These are phyloP conservation scores for Glossophaga mutica DNA, from an alignment of 2,797 vertebrate species.

Conservation along the genomic window DNA sequence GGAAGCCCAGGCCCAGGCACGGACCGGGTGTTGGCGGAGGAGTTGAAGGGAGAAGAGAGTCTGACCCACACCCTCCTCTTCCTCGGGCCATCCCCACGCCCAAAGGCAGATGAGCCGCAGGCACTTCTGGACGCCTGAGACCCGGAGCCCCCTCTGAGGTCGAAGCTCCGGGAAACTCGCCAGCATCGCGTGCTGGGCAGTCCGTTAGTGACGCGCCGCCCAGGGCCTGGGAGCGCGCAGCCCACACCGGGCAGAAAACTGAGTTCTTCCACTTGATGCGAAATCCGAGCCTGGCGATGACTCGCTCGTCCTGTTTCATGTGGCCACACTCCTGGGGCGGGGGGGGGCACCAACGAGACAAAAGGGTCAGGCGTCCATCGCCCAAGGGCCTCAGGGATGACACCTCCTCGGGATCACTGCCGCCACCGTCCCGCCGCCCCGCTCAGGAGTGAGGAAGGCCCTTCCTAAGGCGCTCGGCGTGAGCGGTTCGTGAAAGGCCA, in stretches of 20 bases:
- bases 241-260: slow-evolving; percentile 75
- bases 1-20: neutral
- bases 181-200: slow-evolving; percentile 77
- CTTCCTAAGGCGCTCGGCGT: slow-evolving; percentile 30
- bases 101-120: slow-evolving; percentile 65
- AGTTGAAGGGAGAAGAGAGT: neutral
- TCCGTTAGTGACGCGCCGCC: slow-evolving; percentile 77
- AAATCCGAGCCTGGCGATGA: slow-evolving; percentile 63
- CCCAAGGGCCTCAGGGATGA: neutral
- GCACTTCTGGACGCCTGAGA: slow-evolving; percentile 72
- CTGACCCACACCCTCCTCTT: slow-evolving; percentile 63
- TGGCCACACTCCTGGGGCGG: slow-evolving; percentile 56
- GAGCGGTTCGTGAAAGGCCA: neutral
- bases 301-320: slow-evolving; percentile 73
- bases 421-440: slow-evolving; percentile 66
- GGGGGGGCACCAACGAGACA: slow-evolving; percentile 56
- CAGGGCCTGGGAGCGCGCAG: slow-evolving; percentile 76
- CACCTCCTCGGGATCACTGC: neutral
- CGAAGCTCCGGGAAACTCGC: slow-evolving; percentile 74
- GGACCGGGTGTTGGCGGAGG: neutral
- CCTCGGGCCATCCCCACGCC: slow-evolving; percentile 66
- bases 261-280: slow-evolving; percentile 79
- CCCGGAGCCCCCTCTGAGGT: slow-evolving; percentile 76
- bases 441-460: slow-evolving; percentile 60
- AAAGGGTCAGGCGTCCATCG: slow-evolving; percentile 11